Evolutionary conservation across 2,797 vertebrate species (phyloP).

Genomic region (Rhinogobio ventralis): DNA sequence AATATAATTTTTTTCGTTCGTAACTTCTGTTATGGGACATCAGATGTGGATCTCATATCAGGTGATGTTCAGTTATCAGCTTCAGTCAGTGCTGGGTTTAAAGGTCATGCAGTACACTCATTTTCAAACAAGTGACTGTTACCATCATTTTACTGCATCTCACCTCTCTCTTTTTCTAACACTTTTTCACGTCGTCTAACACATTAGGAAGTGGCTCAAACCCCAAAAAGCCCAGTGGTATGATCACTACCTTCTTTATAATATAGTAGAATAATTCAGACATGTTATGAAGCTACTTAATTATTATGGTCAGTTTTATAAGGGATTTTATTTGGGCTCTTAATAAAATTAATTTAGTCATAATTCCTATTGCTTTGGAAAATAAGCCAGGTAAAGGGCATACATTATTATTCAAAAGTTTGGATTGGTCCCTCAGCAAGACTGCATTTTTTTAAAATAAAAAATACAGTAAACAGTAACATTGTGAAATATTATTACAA

Average conservation of each 20-base stretch:
- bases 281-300: neutral
- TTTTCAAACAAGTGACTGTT: neutral
- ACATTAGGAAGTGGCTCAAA: constrained; percentile 23
- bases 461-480: neutral
- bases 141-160: constrained; percentile 2
- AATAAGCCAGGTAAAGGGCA: neutral
- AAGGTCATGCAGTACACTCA: neutral
- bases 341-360: neutral
- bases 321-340: neutral
- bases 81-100: constrained; percentile 22
- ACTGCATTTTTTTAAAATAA: neutral
- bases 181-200: neutral
- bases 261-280: constrained; percentile 17
- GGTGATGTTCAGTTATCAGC: constrained; percentile 64
- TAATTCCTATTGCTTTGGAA: neutral
- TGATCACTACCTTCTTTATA: neutral
- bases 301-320: neutral
- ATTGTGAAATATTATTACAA: neutral
- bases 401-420: neutral
- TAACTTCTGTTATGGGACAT: constrained; percentile 38
- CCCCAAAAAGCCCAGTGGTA: constrained; percentile 29
- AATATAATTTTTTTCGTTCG: constrained; percentile 17
- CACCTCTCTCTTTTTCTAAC: constrained; percentile 1
- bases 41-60: constrained; percentile 69
- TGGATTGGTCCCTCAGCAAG: neutral